Evolutionary conservation across 2,888 invertebrate species (phyloP).

Genomic region (Caenorhabditis zanzibari): DNA sequence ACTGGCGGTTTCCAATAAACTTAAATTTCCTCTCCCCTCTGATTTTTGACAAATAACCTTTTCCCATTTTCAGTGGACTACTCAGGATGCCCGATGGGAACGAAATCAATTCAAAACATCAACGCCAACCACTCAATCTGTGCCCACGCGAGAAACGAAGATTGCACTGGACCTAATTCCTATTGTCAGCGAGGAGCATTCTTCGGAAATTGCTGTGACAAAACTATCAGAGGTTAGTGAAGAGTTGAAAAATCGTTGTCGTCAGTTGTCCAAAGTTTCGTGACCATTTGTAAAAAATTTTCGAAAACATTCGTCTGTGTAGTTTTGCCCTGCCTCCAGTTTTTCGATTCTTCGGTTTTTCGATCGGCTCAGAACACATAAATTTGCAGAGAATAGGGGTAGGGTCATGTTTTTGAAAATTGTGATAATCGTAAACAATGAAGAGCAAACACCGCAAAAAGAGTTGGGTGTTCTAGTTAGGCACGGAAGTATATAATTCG

Average conservation of each 20-base stretch:
- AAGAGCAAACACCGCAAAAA: slow-evolving; percentile 26
- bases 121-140: slow-evolving; percentile 21
- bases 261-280: slow-evolving; percentile 15
- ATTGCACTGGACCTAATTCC: slow-evolving; percentile 37
- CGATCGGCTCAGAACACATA: slow-evolving; percentile 7
- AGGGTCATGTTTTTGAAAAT: slow-evolving; percentile 4
- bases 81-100: slow-evolving; percentile 41
- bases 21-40: too few relatives aligned
- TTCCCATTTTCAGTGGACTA: slow-evolving; percentile 39
- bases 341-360: too few relatives aligned
- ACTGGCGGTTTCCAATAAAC: too few relatives aligned
- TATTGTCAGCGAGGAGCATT: slow-evolving; percentile 42
- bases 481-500: slow-evolving; percentile 8
- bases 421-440: slow-evolving; percentile 9
- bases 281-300: not conserved
- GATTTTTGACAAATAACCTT: not conserved
- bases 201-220: slow-evolving; percentile 43
- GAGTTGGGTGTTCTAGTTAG: slow-evolving; percentile 15
- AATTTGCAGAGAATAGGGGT: slow-evolving; percentile 11
- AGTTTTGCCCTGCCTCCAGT: slow-evolving; percentile 3
- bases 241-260: not conserved
- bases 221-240: slow-evolving; percentile 49
- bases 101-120: slow-evolving; percentile 15
- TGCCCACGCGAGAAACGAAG: not conserved
- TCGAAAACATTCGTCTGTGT: slow-evolving; percentile 15